Evolutionary conservation across 2,888 invertebrate species (phyloP).

Genomic region (Cybosia mesomella): DNA sequence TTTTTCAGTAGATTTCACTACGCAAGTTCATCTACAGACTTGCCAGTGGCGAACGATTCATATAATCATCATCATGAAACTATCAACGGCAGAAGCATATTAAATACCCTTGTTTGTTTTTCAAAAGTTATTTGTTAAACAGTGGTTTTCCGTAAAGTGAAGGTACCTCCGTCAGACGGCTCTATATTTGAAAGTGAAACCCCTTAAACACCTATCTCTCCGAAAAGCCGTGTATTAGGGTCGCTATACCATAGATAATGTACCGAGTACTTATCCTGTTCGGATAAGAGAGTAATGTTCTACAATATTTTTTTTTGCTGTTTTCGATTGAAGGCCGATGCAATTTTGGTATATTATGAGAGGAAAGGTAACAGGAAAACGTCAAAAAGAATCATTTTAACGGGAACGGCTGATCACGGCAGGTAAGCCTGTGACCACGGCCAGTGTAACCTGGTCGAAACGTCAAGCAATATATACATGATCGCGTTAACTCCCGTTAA

Average conservation of each 20-base stretch:
- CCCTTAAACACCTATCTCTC: background rate
- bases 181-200: background rate
- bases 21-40: too few relatives aligned
- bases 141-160: background rate
- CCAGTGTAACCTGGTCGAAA: too few relatives aligned
- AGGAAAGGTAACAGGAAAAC: background rate
- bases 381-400: too few relatives aligned
- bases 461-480: too few relatives aligned
- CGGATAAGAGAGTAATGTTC: conserved; percentile 4
- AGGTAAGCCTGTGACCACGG: too few relatives aligned
- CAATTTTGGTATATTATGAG: background rate
- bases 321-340: background rate
- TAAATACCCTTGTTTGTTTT: background rate
- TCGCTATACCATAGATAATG: background rate
- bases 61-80: too few relatives aligned
- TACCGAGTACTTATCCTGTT: background rate
- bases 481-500: too few relatives aligned
- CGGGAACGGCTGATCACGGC: too few relatives aligned
- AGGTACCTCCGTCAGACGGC: background rate
- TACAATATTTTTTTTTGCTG: background rate
- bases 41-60: too few relatives aligned
- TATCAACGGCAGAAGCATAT: background rate
- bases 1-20: too few relatives aligned
- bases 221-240: conserved; percentile 1
- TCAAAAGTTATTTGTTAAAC: background rate